Base-by-base conservation (phyloP, 1,140 invertebrate genomes). In the Adoxophyes honmai region DNA sequence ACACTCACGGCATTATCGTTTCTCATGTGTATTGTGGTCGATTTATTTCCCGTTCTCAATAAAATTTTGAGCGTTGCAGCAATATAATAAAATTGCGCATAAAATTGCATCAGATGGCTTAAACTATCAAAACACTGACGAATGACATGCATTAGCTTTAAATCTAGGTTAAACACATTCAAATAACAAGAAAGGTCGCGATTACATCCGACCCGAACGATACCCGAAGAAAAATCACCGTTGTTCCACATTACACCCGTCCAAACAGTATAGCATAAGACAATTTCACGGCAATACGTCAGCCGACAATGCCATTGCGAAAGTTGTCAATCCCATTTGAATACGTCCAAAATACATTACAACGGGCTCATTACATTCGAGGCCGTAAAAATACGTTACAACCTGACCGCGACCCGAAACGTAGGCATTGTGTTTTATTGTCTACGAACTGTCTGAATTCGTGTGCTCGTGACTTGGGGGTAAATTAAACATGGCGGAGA, bases 321-420 rank as follows among this genome's bases (percentile, higher is more conserved):
- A 52, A 52, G 51, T 35, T 52, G 51, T 52, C 51, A 52, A 52
- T 52, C 34, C 13, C 51, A 60, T 63, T 55, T 62, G 60, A 57
- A 62, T 62, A 55, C 52, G 13, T 57, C 56, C 44, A 57, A 62
- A 57, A 62, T 35, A 52, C 28, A 34, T 52, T 35, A 52, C 51
- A 62, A 36, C 33, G 9, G 34, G 37, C 66, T 63, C 66, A 57
- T 68, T 64, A 62, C 21, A 52, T 37, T 21, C 66, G 53, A 69
- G 60, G 63, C 36, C 54, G 57, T 54, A 57, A 53, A 67, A 67
- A 65, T 51, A 62, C 48, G 60, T 35, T 52, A 59, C 42, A 68
- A 4, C 55, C 62, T 60, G 66, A 62, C 66, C 66, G 59, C 66
- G 66, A 68, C 62, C 62, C 55, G 42, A 60, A 63, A 66, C 42